These are phyloP conservation scores for Mythimna albipuncta DNA, from an alignment of 2,888 invertebrate genomes.

Conservation along the genomic window DNA sequence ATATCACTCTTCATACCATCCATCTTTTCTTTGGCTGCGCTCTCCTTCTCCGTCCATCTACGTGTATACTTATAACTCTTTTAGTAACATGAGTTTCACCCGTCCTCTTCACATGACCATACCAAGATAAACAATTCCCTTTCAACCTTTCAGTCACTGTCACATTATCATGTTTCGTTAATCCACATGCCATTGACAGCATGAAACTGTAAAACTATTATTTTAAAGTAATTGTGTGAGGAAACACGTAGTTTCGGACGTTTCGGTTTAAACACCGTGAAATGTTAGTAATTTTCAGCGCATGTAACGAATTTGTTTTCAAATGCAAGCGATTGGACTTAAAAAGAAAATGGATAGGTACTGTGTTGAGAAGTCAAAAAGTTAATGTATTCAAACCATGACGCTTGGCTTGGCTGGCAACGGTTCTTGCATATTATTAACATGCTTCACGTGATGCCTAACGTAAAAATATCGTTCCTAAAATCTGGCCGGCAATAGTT, in stretches of 20 bases:
- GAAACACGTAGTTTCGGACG: constrained; percentile 12
- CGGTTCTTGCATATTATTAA: not conserved
- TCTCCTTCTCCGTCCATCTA: no score
- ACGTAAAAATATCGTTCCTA: no score
- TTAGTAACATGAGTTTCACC: no score
- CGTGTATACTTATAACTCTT: no score
- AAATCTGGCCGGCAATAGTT: no score
- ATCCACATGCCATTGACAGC: not conserved
- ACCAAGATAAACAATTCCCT: no score
- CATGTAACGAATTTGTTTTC: constrained; percentile 7
- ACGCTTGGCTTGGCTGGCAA: not conserved
- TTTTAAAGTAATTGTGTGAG: constrained; percentile 12
- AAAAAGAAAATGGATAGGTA: no score
- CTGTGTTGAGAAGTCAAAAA: not conserved
- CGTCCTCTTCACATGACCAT: no score
- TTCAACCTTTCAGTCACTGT: no score
- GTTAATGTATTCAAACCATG: not conserved
- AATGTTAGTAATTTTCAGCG: constrained; percentile 17
- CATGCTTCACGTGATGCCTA: no score
- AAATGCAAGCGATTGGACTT: not conserved
- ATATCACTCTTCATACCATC: no score
- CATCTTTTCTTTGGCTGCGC: no score
- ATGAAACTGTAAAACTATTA: constrained; percentile 11
- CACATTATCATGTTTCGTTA: not conserved
- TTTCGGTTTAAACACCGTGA: not conserved